These are phyloP conservation scores for Lysandra bellargus DNA, from an alignment of 2,888 invertebrate genomes.

Conservation along the genomic window DNA sequence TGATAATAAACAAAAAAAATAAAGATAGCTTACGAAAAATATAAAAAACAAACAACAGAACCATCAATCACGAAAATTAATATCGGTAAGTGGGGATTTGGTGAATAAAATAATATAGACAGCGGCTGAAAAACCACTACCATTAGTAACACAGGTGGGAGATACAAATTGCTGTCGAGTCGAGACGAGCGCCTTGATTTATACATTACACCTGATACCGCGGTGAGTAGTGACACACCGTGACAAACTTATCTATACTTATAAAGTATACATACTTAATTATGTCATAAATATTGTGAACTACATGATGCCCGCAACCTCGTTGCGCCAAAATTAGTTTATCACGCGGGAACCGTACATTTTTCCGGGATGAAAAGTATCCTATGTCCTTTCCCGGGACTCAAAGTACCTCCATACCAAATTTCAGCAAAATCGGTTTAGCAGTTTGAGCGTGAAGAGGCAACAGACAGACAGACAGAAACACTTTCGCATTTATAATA, in stretches of 20 bases:
- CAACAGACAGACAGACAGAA: too few species aligned
- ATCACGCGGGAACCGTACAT: too few species aligned
- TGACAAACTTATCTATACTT: neutral
- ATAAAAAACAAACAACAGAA: constrained; percentile 34
- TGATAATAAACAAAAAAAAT: neutral
- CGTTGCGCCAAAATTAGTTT: too few species aligned
- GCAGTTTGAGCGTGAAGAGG: too few species aligned
- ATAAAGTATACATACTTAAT: neutral
- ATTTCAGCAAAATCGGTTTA: too few species aligned
- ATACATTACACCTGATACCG: constrained; percentile 22
- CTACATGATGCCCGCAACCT: too few species aligned
- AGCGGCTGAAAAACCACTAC: constrained; percentile 37
- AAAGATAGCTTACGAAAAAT: neutral
- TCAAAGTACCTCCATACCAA: too few species aligned
- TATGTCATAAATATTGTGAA: too few species aligned
- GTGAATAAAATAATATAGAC: constrained; percentile 30
- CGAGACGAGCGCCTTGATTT: constrained; percentile 47
- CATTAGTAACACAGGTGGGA: constrained; percentile 54
- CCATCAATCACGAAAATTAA: constrained; percentile 36
- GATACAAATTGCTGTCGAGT: constrained; percentile 53
- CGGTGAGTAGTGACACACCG: neutral
- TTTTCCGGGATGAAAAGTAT: too few species aligned
- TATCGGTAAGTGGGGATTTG: constrained; percentile 40
- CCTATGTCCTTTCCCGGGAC: too few species aligned
- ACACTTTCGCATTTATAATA: too few species aligned